Evolutionary conservation across 1,140 invertebrate genomes (phyloP).

Genomic region (Cherax quadricarinatus): DNA sequence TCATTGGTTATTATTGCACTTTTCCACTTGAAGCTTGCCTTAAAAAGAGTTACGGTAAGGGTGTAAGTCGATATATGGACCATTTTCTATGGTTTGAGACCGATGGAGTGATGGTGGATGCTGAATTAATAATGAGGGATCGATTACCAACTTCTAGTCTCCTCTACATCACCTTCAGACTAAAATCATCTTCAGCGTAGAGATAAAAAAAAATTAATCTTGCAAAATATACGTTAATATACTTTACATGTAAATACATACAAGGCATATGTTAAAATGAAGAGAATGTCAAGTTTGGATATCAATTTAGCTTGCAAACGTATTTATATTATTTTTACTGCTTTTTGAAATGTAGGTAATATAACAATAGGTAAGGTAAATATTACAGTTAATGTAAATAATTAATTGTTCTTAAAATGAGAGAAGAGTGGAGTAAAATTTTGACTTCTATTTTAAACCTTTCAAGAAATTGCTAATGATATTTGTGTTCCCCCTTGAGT

Average conservation of each 20-base stretch:
- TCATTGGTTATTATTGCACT: not conserved
- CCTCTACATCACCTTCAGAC: no score
- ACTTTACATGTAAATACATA: no score
- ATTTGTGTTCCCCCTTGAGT: not conserved
- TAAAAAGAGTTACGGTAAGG: not conserved
- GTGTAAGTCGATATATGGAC: not conserved
- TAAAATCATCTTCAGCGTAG: no score
- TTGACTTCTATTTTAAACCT: not conserved
- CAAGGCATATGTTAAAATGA: no score
- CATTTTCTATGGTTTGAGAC: slow-evolving; percentile 44
- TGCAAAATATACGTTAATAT: no score
- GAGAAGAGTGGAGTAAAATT: not conserved
- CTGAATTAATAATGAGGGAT: slow-evolving; percentile 48
- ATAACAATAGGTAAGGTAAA: no score
- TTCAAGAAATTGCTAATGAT: not conserved
- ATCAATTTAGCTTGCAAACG: no score
- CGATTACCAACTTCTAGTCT: slow-evolving; percentile 30
- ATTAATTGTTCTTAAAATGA: not conserved
- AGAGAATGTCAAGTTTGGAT: no score
- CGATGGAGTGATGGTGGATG: slow-evolving; percentile 41
- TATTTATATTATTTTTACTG: no score
- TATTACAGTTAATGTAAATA: no score
- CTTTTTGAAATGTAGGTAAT: no score
- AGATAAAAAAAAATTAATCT: no score
- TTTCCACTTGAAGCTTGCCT: not conserved